Percentiles rank a stretch among this genome's conserved stretches.
phyloP scores from a whole-genome alignment of 64 coral and sea anemone species.

The Dendrophyllia cribrosa region DNA sequence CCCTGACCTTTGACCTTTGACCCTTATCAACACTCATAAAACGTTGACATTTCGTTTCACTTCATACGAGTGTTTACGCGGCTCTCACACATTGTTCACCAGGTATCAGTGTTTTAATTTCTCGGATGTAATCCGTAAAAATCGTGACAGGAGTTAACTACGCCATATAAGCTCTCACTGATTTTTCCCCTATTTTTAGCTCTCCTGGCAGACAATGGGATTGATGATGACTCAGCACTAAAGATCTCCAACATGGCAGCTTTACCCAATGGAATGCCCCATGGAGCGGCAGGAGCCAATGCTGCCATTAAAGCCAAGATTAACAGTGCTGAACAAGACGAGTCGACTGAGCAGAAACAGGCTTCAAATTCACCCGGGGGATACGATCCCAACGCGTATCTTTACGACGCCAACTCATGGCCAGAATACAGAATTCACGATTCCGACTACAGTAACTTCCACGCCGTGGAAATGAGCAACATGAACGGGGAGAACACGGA shows the following conservation, averaged over 20 bases:
- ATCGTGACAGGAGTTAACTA: no score
- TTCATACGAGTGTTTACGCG: no score
- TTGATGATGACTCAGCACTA: conserved; percentile 90
- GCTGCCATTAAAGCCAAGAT: conserved; percentile 65
- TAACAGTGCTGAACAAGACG: conserved; percentile 21
- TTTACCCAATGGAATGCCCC: conserved; percentile 38
- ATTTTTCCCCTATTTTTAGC: conserved; percentile 24
- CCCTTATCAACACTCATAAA: no score
- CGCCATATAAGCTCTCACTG: no score
- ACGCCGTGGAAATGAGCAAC: conserved; percentile 40
- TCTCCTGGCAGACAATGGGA: conserved; percentile 87
- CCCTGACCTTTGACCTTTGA: no score
- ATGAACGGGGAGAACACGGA: conserved; percentile 43
- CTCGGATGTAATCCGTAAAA: no score
- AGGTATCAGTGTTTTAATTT: no score
- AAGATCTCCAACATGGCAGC: conserved; percentile 89
- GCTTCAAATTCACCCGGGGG: conserved; percentile 31
- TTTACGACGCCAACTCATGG: conserved; percentile 86
- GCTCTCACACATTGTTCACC: no score
- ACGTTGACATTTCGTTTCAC: no score
- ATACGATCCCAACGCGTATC: conserved; percentile 71
- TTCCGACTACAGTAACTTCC: conserved; percentile 75
- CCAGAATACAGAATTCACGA: conserved; percentile 93
- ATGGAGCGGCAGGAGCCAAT: neutral
- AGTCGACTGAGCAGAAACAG: neutral